phyloP scores from a whole-genome alignment of 2,888 invertebrate genomes.

The Orchesella flavescens region DNA sequence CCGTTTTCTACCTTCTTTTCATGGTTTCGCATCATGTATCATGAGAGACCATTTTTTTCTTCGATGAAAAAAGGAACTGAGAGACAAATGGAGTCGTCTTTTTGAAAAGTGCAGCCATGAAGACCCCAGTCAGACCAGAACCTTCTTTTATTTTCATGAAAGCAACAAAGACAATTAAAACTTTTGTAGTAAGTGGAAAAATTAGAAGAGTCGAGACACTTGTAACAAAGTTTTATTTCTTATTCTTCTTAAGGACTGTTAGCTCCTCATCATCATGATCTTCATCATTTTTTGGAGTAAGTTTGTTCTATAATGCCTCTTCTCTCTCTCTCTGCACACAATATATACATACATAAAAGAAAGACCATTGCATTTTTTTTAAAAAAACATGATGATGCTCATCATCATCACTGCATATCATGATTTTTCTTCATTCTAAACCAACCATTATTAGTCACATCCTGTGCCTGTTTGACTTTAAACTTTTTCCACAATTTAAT shows the following conservation, averaged over 20 bases:
- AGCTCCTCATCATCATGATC: too few species aligned
- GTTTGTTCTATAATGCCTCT: too few species aligned
- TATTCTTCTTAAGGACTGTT: too few species aligned
- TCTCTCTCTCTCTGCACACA: too few species aligned
- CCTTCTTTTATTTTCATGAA: background rate
- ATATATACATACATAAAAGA: background rate
- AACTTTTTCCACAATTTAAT: slow-evolving; percentile 48
- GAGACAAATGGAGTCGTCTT: background rate
- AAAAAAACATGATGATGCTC: too few species aligned
- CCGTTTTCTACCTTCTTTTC: background rate
- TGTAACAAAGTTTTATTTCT: too few species aligned
- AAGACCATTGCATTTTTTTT: background rate
- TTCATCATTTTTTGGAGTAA: too few species aligned
- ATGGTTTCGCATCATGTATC: too few species aligned
- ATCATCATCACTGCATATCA: slow-evolving; percentile 13
- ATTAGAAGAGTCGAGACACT: too few species aligned
- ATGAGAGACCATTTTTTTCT: slow-evolving; percentile 1
- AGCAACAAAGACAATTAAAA: slow-evolving; percentile 34
- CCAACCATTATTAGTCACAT: slow-evolving; percentile 58
- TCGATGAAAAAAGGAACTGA: slow-evolving; percentile 38
- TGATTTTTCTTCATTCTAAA: slow-evolving; percentile 19
- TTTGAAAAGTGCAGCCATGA: background rate
- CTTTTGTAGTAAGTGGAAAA: background rate
- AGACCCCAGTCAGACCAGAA: background rate
- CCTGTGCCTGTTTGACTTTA: slow-evolving; percentile 44